Base-by-base conservation (phyloP, 1,140 invertebrate genomes). In the Nasonia vitripennis region DNA sequence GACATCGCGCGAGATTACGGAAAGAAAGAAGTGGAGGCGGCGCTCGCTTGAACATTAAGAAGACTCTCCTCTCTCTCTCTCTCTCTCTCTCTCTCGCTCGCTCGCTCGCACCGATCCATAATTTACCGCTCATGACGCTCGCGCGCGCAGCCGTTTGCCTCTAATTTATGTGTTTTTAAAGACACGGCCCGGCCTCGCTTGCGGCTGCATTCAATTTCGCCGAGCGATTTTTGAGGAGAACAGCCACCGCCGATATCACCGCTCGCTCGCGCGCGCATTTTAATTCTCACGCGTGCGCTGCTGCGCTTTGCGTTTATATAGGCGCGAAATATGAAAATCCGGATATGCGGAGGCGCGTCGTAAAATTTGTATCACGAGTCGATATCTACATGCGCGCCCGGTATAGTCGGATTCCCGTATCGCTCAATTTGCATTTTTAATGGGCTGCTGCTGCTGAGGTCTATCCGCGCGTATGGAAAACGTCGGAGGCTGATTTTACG, bases 91-190 rank as follows among this genome's bases (percentile, higher is more conserved):
- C 86, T 89, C 88, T 86, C 87, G 86, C 81, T 70, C 80, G 87
- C 86, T 87, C 90, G 84, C 86, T 89, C 88, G 90, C 89, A 89
- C 89, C 90, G 90, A 91, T 92, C 89, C 91, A 92, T 92, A 93
- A 93, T 92, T 93, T 93, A 93, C 89, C 90, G 88, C 86, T 90
- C 89, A 89, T 89, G 92, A 90, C 88, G 90, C 89, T 90, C 88
- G 88, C 88, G 89, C 27, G 27, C 87, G 90, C 89, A 89, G 90
- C 90, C 89, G 89, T 93, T 93, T 91, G 89, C 88, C 86, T 90
- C 88, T 92, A 93, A 93, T 93, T 93, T 93, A 93, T 93, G 92
- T 92, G 91, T 92, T 93, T 93, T 93, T 93, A 93, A 93, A 91
- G 89, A 89, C 86, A 85, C 86, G 84, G 75, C 78, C 78, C 84